A percentile compares a stretch with the other conserved stretches of the same genome.
Evolutionary conservation across 2,888 invertebrate species (phyloP).

Genomic region (Apotomis betuletana): DNA sequence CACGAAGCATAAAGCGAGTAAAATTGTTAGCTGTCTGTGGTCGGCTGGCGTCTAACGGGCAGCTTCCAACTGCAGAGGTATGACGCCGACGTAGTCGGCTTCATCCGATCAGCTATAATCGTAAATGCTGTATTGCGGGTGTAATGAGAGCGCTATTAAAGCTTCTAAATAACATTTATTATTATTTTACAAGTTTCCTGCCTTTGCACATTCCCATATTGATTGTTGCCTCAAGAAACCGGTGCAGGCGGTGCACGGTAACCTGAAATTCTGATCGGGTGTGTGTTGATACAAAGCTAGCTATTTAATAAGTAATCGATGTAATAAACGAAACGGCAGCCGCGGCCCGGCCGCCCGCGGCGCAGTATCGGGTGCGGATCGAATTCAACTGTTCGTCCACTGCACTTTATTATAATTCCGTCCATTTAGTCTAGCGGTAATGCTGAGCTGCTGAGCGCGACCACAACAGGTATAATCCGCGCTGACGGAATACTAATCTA

Average conservation of each 20-base stretch:
- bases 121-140: constrained; percentile 19
- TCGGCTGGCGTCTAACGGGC: constrained; percentile 8
- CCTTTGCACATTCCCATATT: not conserved
- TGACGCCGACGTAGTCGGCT: constrained; percentile 3
- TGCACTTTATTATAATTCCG: constrained; percentile 29
- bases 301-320: constrained; percentile 19
- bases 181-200: constrained; percentile 30
- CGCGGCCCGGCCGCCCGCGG: constrained; percentile 24
- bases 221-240: not conserved
- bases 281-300: not conserved
- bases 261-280: not conserved
- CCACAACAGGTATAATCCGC: constrained; percentile 11
- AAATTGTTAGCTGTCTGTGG: not conserved
- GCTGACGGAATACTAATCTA: not conserved
- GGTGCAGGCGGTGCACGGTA: not conserved
- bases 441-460: constrained; percentile 20
- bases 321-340: constrained; percentile 31
- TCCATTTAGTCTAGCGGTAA: constrained; percentile 35
- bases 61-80: not conserved
- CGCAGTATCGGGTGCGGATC: constrained; percentile 30
- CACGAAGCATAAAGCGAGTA: not conserved
- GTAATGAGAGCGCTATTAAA: constrained; percentile 23
- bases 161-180: constrained; percentile 10
- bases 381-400: constrained; percentile 18
- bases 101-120: constrained; percentile 27